Conservation (phyloP, 2,113 vertebrate species). For the Setophaga petechia region DNA sequence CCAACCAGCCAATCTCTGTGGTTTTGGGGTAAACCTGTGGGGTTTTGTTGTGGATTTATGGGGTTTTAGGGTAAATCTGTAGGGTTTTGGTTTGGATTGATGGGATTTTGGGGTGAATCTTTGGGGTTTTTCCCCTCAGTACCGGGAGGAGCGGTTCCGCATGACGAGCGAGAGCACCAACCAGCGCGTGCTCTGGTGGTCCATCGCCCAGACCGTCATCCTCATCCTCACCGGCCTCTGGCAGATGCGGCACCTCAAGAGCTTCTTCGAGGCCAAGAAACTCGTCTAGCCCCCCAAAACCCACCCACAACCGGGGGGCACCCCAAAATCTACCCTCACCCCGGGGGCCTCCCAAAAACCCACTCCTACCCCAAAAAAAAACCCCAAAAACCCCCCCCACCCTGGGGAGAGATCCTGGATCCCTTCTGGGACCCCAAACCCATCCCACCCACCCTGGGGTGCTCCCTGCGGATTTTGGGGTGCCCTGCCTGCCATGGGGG, state of each 20-base stretch:
- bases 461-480: neutral
- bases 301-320: too few species aligned
- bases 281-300: conserved; percentile 75
- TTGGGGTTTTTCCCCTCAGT: conserved; percentile 66
- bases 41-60: too few species aligned
- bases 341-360: too few species aligned
- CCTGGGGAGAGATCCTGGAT: too few species aligned
- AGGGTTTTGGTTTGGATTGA: fast-evolving
- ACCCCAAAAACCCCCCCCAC: too few species aligned
- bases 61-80: too few species aligned
- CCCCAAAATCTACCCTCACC: neutral
- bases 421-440: too few species aligned
- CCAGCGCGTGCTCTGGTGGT: conserved; percentile 97
- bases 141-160: conserved; percentile 91
- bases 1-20: too few species aligned
- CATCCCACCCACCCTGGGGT: neutral
- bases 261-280: conserved; percentile 97
- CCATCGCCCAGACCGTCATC: conserved; percentile 92
- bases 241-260: conserved; percentile 97
- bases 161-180: conserved; percentile 97
- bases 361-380: too few species aligned
- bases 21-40: too few species aligned
- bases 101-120: neutral
- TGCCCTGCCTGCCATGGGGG: too few species aligned
- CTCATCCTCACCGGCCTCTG: conserved; percentile 93